Conservation (phyloP, 53 echinoderm and acorn worm species). For the Luidia sarsii region DNA sequence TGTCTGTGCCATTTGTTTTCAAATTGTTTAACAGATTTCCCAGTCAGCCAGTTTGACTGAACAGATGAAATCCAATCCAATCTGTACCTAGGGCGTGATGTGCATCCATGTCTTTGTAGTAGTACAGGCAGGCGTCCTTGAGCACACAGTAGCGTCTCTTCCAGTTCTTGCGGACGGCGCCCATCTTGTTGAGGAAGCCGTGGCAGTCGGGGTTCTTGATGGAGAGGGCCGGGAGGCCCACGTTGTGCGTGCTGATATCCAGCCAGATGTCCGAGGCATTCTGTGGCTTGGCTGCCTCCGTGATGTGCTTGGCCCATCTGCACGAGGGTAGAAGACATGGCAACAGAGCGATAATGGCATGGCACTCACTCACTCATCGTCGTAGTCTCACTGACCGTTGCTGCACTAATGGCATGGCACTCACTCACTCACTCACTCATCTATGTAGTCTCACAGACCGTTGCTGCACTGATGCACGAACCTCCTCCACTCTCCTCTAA, state of each 20-base stretch:
- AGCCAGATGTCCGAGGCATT: conserved; percentile 85
- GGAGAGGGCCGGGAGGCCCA: conserved; percentile 87
- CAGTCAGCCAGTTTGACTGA: too few species aligned
- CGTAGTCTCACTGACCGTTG: too few species aligned
- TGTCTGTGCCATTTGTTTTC: too few species aligned
- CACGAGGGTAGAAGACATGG: not conserved
- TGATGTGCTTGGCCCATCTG: conserved; percentile 90
- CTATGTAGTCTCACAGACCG: too few species aligned
- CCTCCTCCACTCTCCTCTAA: too few species aligned
- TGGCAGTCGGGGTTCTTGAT: conserved; percentile 88
- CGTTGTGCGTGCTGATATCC: conserved; percentile 97
- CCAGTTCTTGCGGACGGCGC: conserved; percentile 68
- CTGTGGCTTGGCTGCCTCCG: conserved; percentile 79
- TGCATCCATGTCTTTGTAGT: conserved; percentile 83
- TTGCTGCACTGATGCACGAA: too few species aligned
- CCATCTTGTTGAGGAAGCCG: conserved; percentile 83
- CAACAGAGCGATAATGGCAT: too few species aligned
- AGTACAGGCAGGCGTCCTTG: conserved; percentile 90
- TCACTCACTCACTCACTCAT: too few species aligned
- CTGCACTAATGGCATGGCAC: too few species aligned
- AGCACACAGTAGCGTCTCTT: conserved; percentile 89
- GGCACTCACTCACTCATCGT: too few species aligned
- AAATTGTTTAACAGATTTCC: too few species aligned
- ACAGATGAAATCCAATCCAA: too few species aligned
- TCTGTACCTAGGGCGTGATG: conserved; percentile 86